Percentiles rank a stretch among this genome's conserved stretches.
phyloP scores from a whole-genome alignment of 2,888 invertebrate species.

The Drosophila fungiperda region DNA sequence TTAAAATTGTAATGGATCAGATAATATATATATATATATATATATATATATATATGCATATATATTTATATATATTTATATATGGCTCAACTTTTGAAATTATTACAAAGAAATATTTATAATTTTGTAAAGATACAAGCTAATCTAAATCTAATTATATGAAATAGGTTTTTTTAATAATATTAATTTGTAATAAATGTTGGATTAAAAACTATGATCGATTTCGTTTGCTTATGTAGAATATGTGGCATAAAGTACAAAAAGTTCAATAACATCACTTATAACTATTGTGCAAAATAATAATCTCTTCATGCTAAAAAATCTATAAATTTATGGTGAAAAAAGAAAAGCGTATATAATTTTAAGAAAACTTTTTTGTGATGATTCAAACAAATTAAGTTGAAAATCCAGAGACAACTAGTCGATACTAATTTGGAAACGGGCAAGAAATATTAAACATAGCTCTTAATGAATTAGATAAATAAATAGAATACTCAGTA shows the following conservation, averaged over 20 bases:
- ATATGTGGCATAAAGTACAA: background rate
- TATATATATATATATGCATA: too few relatives aligned
- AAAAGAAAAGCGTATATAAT: background rate
- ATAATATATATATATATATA: background rate
- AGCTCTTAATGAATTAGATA: background rate
- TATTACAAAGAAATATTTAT: background rate
- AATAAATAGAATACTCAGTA: background rate
- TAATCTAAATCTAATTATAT: background rate
- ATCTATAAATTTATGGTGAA: background rate
- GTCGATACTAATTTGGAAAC: background rate
- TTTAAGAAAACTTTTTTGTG: background rate
- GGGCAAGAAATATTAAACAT: background rate
- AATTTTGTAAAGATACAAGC: background rate
- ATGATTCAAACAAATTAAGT: background rate
- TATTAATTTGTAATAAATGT: constrained; percentile 5
- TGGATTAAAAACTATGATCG: background rate
- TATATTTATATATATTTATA: too few relatives aligned
- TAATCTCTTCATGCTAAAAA: background rate
- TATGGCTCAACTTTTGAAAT: background rate
- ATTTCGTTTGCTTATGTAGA: background rate
- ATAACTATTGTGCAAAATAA: background rate
- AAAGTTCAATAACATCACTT: background rate
- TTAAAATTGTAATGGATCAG: background rate
- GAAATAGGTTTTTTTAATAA: background rate
- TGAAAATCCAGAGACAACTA: background rate